Base-by-base conservation (phyloP, 2,113 vertebrate species). In the Carassius carassius region DNA sequence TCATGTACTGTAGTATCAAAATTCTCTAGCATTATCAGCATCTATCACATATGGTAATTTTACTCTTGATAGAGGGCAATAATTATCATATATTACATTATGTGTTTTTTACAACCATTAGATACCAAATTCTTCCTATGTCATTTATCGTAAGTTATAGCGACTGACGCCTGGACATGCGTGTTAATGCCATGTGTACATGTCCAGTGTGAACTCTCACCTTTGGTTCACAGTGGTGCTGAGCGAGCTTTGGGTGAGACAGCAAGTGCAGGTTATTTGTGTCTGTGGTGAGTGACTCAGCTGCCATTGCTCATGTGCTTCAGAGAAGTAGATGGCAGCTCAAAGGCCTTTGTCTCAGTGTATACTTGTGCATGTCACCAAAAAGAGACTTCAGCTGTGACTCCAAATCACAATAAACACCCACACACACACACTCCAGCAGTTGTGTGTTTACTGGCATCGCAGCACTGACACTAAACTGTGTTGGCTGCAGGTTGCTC, bases 401-500 rank as follows among this genome's bases (percentile, higher is more conserved):
- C 19, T 83, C 23, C 47, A 35, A 25, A n/a, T 54, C 75, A 69
- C 76, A 70, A 70, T 21, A 49, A 54, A 23, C 44, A 35, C 82
- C 37, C 56, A 25, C 70, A 47, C 56, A 74, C 67, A 74, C 81
- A 74, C 51, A 83, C 80, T n/a, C 19, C n/a, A 77, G 41, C 19
- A 65, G 70, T 10, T 62, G 37, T 81, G 56, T 82, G 84, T 82
- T 47, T 23, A 32, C 37, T 54, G 41, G 67, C n/a, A 76, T 44
- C 60, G 23, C 80, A 77, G 41, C 19, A 23, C 65, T 37, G 86
- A 70, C 69, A 21, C 65, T 35, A 23, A 29, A 63, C 54, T 56
- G 62, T 62, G 76, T 75, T 58, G 41, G 35, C 75, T 63, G 56
- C 81, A 81, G 86, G 82, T 85, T 81, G 65, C 17, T 23, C 84